Percentiles rank a stretch among this genome's conserved stretches.
Conservation (phyloP, 2,113 vertebrate species). For the Abramis brama region DNA sequence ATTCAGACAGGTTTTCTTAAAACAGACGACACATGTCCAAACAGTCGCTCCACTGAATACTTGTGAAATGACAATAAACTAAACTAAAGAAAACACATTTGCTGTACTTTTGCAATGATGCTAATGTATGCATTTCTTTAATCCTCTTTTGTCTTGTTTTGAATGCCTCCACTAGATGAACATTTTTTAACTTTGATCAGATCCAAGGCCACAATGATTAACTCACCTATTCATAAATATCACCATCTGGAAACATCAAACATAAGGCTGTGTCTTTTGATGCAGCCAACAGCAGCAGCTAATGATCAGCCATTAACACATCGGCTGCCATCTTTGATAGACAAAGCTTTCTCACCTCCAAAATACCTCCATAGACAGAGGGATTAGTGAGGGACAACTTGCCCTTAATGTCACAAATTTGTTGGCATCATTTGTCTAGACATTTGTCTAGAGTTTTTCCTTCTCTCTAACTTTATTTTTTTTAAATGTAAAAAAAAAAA, state of each 20-base stretch:
- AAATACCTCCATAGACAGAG: constrained; percentile 62
- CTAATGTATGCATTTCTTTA: neutral
- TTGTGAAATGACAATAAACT: neutral
- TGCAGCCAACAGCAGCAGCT: constrained; percentile 33
- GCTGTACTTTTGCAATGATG: neutral
- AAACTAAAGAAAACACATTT: neutral
- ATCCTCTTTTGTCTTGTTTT: neutral
- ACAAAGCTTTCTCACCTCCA: constrained; percentile 67
- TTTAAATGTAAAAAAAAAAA: neutral
- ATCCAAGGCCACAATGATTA: constrained; percentile 47
- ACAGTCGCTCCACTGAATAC: neutral
- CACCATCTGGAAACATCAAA: constrained; percentile 48
- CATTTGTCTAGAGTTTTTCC: neutral
- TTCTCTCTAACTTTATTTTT: neutral
- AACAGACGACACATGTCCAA: neutral
- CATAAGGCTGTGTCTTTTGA: constrained; percentile 18
- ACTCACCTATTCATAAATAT: constrained; percentile 33
- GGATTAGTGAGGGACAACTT: constrained; percentile 56
- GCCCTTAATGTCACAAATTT: neutral
- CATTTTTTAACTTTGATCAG: constrained; percentile 45
- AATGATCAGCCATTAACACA: constrained; percentile 51
- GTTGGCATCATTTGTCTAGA: constrained; percentile 20
- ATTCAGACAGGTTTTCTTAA: neutral
- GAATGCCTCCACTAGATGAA: constrained; percentile 21
- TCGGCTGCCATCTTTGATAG: constrained; percentile 48